phyloP scores from a whole-genome alignment of 2,888 invertebrate species.

The Agelastica alni region DNA sequence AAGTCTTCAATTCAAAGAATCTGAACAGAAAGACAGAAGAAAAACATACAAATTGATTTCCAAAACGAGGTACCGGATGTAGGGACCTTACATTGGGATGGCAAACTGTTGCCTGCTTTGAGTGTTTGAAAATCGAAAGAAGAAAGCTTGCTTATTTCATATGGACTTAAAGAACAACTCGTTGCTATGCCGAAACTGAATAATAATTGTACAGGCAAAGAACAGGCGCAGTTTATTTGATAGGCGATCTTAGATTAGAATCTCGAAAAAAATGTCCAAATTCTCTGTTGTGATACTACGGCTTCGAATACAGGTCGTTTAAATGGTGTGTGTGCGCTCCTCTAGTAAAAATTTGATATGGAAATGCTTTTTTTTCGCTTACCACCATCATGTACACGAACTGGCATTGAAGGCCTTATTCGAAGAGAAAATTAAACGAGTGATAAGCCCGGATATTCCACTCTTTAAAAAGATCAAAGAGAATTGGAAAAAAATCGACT shows the following conservation, averaged over 20 bases:
- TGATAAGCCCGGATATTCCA: too few relatives aligned
- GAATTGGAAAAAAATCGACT: too few relatives aligned
- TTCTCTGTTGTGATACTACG: too few relatives aligned
- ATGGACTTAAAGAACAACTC: not conserved
- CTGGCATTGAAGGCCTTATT: not conserved
- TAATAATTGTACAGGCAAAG: not conserved
- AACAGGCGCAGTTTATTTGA: not conserved
- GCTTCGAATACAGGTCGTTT: constrained; percentile 21
- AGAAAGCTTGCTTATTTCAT: constrained; percentile 2
- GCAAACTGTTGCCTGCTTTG: not conserved
- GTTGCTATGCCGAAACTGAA: not conserved
- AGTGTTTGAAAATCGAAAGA: not conserved
- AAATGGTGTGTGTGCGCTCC: constrained; percentile 17
- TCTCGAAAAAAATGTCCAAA: constrained; percentile 21
- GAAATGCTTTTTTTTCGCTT: not conserved
- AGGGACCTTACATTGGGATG: not conserved
- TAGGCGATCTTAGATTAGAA: constrained; percentile 10
- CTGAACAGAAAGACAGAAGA: not conserved
- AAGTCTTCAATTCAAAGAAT: not conserved
- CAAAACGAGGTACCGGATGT: not conserved
- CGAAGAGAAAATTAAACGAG: not conserved
- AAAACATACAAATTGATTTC: not conserved
- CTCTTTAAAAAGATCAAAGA: too few relatives aligned
- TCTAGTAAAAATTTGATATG: constrained; percentile 17
- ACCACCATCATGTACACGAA: not conserved